Conservation (phyloP, 2,113 vertebrate genomes). For the Tragelaphus imberbis region DNA sequence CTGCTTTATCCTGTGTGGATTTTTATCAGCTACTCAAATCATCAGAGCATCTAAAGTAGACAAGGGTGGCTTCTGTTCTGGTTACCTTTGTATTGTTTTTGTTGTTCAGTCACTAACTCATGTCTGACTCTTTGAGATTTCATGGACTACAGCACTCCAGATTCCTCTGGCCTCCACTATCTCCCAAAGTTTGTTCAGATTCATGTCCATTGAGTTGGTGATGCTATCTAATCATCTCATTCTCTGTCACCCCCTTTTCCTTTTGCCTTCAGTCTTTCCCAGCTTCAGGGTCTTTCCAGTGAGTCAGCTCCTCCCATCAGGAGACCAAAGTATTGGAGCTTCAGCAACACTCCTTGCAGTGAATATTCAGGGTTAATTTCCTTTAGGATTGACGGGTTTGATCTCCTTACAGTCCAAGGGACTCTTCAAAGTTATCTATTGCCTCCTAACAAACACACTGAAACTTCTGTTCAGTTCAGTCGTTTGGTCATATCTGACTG, state of each 20-base stretch:
- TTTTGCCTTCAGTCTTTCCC: not conserved
- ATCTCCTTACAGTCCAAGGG: not conserved
- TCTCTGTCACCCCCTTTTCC: not conserved
- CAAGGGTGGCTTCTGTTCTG: not conserved
- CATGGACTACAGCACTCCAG: not conserved
- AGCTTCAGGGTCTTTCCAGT: not conserved
- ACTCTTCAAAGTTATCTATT: not conserved
- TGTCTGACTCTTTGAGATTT: not conserved
- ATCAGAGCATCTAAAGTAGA: not conserved
- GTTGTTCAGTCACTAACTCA: not conserved
- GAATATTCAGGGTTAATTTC: not conserved
- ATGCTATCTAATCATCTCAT: not conserved
- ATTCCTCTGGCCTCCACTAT: not conserved
- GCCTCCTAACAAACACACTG: not conserved
- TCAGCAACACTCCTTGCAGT: not conserved
- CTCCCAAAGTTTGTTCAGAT: not conserved
- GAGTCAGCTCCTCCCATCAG: not conserved
- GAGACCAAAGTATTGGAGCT: not conserved
- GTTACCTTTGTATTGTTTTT: not conserved
- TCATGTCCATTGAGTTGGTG: not conserved
- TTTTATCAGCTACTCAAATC: not conserved
- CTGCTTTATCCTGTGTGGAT: not conserved
- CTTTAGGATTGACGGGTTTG: not conserved
- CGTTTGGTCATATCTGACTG: rapidly evolving
- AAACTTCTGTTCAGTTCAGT: not conserved